Conservation (phyloP, 2,797 vertebrate species). For the Erithacus rubecula region DNA sequence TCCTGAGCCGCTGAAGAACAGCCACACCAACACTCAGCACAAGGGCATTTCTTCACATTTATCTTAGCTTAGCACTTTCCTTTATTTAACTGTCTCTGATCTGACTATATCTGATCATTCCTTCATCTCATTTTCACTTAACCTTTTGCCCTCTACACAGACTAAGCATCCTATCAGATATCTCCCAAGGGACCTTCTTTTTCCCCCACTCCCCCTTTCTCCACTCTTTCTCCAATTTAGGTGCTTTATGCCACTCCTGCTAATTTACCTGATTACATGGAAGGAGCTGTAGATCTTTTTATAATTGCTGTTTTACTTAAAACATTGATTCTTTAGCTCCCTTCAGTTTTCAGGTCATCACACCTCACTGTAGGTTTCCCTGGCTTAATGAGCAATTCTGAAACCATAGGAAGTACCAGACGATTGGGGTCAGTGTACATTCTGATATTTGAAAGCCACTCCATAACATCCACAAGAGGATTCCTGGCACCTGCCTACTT, state of each 20-base stretch:
- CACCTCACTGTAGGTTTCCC: constrained; percentile 11
- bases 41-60: neutral
- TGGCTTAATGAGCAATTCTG: neutral
- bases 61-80: constrained; percentile 23
- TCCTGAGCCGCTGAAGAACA: neutral
- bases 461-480: neutral
- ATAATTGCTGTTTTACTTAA: constrained; percentile 55
- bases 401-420: neutral
- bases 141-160: constrained; percentile 52
- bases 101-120: constrained; percentile 56
- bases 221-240: constrained; percentile 10
- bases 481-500: constrained; percentile 28
- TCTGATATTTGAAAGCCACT: neutral
- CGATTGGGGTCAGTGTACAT: neutral
- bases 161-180: constrained; percentile 41
- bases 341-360: constrained; percentile 28
- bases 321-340: constrained; percentile 38
- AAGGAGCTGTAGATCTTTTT: constrained; percentile 41
- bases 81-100: constrained; percentile 62
- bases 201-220: neutral
- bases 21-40: neutral
- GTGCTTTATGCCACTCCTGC: constrained; percentile 3
- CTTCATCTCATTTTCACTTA: constrained; percentile 69
- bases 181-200: constrained; percentile 8
- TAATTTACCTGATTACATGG: constrained; percentile 39